phyloP scores from a whole-genome alignment of 2,797 vertebrate species.

The Chrysocyon brachyurus region DNA sequence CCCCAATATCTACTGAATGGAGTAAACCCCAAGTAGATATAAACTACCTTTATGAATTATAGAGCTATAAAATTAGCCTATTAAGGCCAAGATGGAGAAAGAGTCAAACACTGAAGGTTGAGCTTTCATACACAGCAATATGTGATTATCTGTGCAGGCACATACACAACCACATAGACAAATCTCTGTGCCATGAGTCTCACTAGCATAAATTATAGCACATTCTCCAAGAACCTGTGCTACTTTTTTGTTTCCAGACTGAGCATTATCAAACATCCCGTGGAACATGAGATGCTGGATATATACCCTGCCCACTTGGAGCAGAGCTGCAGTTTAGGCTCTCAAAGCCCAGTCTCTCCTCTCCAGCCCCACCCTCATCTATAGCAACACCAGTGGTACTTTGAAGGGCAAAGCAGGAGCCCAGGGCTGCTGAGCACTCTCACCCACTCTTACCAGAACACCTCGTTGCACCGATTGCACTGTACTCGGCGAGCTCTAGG shows the following conservation, averaged over 20 bases:
- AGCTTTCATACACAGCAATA: neutral
- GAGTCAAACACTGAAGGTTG: neutral
- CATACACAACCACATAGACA: neutral
- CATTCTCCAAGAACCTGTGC: neutral
- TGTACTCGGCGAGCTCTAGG: slow-evolving; percentile 97
- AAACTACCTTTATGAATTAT: neutral
- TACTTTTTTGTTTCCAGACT: neutral
- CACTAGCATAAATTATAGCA: neutral
- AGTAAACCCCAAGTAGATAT: neutral
- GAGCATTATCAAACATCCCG: neutral
- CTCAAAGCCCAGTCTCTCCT: neutral
- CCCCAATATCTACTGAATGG: neutral
- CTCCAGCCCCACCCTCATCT: neutral
- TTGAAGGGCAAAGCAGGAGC: neutral
- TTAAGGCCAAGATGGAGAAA: slow-evolving; percentile 18
- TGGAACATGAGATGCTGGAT: neutral
- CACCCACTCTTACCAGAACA: slow-evolving; percentile 95
- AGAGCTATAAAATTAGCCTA: slow-evolving; percentile 32
- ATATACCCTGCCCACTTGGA: neutral
- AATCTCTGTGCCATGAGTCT: neutral
- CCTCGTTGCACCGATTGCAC: slow-evolving; percentile 97
- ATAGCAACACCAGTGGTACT: neutral
- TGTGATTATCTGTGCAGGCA: neutral
- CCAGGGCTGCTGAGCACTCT: slow-evolving; percentile 63
- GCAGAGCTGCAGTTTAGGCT: neutral